Evolutionary conservation across 2,113 vertebrate genomes (phyloP).

Genomic region (Psilopsiagon aymara): DNA sequence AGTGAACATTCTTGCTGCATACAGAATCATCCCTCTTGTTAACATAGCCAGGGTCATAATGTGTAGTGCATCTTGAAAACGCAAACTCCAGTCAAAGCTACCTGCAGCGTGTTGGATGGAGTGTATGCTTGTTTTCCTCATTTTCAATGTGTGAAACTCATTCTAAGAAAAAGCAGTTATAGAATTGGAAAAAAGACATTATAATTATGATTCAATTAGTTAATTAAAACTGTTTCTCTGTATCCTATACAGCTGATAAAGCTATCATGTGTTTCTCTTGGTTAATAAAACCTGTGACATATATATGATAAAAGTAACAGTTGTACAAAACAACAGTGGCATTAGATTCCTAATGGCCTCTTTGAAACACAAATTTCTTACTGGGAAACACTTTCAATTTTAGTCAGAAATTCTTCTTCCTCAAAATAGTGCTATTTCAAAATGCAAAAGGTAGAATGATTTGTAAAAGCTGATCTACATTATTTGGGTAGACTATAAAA

Average conservation of each 20-base stretch:
- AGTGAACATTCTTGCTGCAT: neutral
- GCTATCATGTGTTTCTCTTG: neutral
- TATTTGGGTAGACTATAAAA: slow-evolving; percentile 28
- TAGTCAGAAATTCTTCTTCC: neutral
- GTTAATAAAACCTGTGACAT: slow-evolving; percentile 23
- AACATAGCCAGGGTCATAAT: rapidly evolving
- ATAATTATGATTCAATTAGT: neutral
- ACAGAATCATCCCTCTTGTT: neutral
- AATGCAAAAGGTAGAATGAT: neutral
- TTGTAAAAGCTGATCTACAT: slow-evolving; percentile 4
- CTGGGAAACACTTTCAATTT: neutral
- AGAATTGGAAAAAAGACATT: neutral
- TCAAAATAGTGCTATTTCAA: neutral
- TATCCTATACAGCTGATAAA: slow-evolving; percentile 15
- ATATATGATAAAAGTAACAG: slow-evolving; percentile 27
- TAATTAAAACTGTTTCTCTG: slow-evolving; percentile 2
- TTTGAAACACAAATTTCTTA: slow-evolving; percentile 11
- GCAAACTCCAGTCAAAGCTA: neutral
- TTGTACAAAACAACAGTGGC: neutral
- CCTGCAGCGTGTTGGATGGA: neutral
- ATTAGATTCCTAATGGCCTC: neutral
- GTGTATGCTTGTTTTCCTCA: neutral
- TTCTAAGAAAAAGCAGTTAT: slow-evolving; percentile 7
- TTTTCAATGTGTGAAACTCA: neutral
- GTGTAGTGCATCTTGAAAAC: neutral